phyloP scores from a whole-genome alignment of 2,888 invertebrate species.

The Hydroisotoma schaefferi region DNA sequence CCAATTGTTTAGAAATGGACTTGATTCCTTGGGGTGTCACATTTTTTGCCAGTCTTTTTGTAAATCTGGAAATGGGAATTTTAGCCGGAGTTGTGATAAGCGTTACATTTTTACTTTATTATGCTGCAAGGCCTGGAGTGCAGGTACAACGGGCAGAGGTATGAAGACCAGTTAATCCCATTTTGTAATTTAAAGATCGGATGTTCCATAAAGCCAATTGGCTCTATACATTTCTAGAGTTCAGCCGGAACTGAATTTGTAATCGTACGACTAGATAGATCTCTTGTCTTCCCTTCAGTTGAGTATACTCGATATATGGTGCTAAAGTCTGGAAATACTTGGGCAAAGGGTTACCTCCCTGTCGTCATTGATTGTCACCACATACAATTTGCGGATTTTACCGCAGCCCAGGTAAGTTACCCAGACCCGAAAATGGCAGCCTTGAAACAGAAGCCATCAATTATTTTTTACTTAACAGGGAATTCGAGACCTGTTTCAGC shows the following conservation, averaged over 20 bases:
- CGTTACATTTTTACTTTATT: slow-evolving; percentile 77
- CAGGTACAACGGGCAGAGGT: slow-evolving; percentile 71
- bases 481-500: slow-evolving; percentile 39
- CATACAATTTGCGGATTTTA: slow-evolving; percentile 83
- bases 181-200: background rate
- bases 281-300: slow-evolving; percentile 83
- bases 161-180: slow-evolving; percentile 51
- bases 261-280: slow-evolving; percentile 56
- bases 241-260: slow-evolving; percentile 44
- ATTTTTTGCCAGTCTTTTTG: slow-evolving; percentile 75
- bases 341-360: slow-evolving; percentile 63
- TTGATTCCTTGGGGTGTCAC: slow-evolving; percentile 78
- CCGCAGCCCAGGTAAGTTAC: slow-evolving; percentile 69
- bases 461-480: slow-evolving; percentile 27
- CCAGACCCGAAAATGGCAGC: background rate
- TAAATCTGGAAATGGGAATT: slow-evolving; percentile 84
- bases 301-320: slow-evolving; percentile 81
- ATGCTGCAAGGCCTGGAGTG: slow-evolving; percentile 81
- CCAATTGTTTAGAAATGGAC: slow-evolving; percentile 67
- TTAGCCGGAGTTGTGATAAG: slow-evolving; percentile 76
- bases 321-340: slow-evolving; percentile 68
- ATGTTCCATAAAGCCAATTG: background rate
- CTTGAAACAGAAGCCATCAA: background rate
- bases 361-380: slow-evolving; percentile 84
- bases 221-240: slow-evolving; percentile 29